Percentiles rank a stretch among this genome's conserved stretches.
Conservation (phyloP, 2,888 invertebrate genomes). For the Poecilobothrus nobilitatus region DNA sequence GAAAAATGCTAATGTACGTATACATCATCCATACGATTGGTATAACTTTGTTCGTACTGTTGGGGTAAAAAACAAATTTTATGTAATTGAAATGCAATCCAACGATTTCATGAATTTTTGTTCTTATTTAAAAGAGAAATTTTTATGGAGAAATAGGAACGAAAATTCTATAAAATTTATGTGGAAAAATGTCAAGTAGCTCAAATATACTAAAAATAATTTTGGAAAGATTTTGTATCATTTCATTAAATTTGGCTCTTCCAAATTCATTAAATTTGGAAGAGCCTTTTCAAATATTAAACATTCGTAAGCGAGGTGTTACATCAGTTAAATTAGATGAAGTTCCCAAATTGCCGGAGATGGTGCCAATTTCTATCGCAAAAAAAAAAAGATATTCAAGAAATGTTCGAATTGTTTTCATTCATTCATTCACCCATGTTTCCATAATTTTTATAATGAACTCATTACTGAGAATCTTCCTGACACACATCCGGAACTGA, state of each 20-base stretch:
- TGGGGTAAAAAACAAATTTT: conserved; percentile 10
- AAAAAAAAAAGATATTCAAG: no score
- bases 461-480: no score
- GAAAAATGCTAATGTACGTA: background rate
- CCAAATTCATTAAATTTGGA: no score
- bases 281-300: no score
- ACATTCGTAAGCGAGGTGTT: no score
- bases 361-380: background rate
- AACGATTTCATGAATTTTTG: background rate
- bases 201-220: background rate
- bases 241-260: background rate
- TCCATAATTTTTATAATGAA: no score
- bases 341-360: background rate
- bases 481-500: no score
- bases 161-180: conserved; percentile 2
- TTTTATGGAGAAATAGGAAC: conserved; percentile 3
- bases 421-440: no score
- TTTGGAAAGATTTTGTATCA: background rate
- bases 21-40: conserved; percentile 14
- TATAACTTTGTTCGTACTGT: conserved; percentile 16
- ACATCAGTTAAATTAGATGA: no score
- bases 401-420: no score
- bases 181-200: conserved; percentile 1
- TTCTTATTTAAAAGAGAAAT: background rate
- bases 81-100: conserved; percentile 10